Evolutionary conservation across 1,140 invertebrate species (phyloP).

Genomic region (Brachionus sp.): DNA sequence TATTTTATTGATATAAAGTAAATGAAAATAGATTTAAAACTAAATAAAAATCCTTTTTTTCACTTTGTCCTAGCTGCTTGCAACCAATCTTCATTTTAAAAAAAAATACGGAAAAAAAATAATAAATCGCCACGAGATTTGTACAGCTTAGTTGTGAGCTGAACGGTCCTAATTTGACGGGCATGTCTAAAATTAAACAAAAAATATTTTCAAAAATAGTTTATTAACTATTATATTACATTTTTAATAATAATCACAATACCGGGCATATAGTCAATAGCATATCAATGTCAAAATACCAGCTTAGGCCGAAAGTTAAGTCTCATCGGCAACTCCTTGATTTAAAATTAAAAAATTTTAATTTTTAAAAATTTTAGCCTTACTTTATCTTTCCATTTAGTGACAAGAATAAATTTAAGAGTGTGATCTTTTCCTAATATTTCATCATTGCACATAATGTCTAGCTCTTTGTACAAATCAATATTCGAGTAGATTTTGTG

Average conservation of each 20-base stretch:
- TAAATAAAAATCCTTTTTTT: no score
- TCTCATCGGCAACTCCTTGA: slow-evolving; percentile 18
- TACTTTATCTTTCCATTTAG: slow-evolving; percentile 45
- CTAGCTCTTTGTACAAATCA: slow-evolving; percentile 65
- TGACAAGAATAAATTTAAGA: slow-evolving; percentile 72
- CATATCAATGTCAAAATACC: neutral
- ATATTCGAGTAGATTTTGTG: slow-evolving; percentile 21
- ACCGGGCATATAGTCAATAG: neutral
- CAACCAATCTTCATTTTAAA: neutral
- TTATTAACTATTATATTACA: neutral
- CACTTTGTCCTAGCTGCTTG: neutral
- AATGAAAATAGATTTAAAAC: no score
- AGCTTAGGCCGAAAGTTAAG: slow-evolving; percentile 42
- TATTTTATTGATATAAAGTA: no score
- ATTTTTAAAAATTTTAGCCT: no score
- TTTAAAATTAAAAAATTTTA: no score
- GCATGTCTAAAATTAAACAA: neutral
- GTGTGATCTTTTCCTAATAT: slow-evolving; percentile 96
- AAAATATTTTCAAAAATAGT: neutral
- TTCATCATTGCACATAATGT: slow-evolving; percentile 97
- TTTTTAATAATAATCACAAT: neutral
- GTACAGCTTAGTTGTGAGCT: neutral
- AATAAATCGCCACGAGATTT: neutral
- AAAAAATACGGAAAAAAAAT: neutral
- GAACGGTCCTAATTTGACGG: neutral